phyloP scores from a whole-genome alignment of 2,113 vertebrate genomes.

The Elaphurus davidianus region DNA sequence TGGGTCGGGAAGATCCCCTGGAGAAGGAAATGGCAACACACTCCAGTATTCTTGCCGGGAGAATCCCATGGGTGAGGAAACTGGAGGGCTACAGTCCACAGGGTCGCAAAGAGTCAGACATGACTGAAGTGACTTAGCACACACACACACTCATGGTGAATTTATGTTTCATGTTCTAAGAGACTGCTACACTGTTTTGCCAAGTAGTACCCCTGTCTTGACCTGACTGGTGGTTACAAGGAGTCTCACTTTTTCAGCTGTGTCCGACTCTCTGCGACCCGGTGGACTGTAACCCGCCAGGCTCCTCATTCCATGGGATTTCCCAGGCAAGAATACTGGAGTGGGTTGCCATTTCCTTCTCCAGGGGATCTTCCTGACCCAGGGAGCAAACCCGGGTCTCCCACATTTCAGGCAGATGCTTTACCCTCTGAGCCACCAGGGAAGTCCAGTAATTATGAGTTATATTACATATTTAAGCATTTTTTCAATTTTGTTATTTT shows the following conservation, averaged over 20 bases:
- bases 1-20: not conserved
- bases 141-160: not conserved
- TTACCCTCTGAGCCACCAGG: not conserved
- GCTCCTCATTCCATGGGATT: not conserved
- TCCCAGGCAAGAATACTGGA: not conserved
- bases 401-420: accelerated
- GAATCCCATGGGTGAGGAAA: not conserved
- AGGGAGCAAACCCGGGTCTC: not conserved
- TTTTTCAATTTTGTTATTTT: not conserved
- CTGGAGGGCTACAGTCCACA: not conserved
- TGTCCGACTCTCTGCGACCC: accelerated
- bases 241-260: not conserved
- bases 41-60: not conserved
- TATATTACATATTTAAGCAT: not conserved
- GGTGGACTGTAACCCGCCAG: not conserved
- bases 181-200: not conserved
- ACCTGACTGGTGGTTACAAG: not conserved
- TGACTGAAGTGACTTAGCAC: not conserved
- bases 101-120: not conserved
- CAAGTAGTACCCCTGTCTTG: not conserved
- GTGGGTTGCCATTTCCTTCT: not conserved
- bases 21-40: not conserved
- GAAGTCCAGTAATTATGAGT: not conserved
- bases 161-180: not conserved
- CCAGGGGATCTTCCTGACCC: not conserved